Evolutionary conservation across 64 coral and sea anemone genomes (phyloP), one percentile per base, ranked within the genome.

Genomic region (Pocillopora damicornis): DNA sequence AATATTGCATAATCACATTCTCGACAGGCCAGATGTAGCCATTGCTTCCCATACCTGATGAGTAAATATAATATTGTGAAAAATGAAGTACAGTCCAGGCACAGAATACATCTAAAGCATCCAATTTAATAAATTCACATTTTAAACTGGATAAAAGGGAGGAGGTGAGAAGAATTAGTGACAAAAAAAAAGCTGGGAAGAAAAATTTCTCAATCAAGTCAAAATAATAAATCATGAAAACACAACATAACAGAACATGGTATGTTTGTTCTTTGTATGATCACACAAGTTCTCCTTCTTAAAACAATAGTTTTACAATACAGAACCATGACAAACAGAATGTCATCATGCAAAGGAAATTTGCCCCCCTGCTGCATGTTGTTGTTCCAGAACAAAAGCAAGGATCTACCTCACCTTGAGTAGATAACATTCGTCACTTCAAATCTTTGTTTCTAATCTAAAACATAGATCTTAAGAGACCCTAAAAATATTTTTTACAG

Each of bases 221-320:
- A 58, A 78, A 5, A 59, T 58, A 78, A 78, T 2, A 78, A 78
- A 58, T 14, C 51, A 59, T 78, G 13, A 78, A 78, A 59, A 45
- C 17, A 76, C 13, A 37, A 78, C 42, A 58, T 38, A 51, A 61
- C 60, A 51, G 37, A 78, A 78, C 17, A 51, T 0, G 36, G 76
- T 78, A n/a, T 78, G 37, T 78, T 51, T 76, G 74, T 76, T 76
- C 74, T 78, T 58, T 78, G 42, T 78, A 78, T n/a, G 17, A 78
- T 78, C 42, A 78, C 51, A 74, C 37, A 78, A 51, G 76, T 78
- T 38, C 76, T 78, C 51, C 42, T 78, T 78, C 51, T 58, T 2
- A 78, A 78, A 78, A 78, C 16, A 23, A 59, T 38, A 59, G 14
- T 58, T 59, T 78, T 78, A 20, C 2, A 78, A 58, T 17, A 78